Evolutionary conservation across 2,113 vertebrate species (phyloP), one percentile per base, ranked within the genome.

Genomic region (Mustelus asterias): DNA sequence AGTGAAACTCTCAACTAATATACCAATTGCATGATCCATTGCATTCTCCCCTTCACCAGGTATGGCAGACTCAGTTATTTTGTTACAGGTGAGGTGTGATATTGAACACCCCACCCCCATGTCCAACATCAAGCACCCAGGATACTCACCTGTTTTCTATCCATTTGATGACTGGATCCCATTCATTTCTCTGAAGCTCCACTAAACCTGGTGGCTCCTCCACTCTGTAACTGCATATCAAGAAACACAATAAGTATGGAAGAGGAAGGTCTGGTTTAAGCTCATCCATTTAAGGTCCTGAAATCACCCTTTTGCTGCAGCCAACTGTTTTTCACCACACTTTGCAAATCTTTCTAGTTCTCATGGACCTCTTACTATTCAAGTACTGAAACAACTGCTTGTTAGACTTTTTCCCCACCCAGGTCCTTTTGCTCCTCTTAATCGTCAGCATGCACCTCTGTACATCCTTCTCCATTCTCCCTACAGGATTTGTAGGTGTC

Each of bases 111-210:
- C 48, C 48, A 54, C 48, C 48, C 1, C 9, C 58, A 8, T 63
- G 33, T 92, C 60, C 58, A 41, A 48, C 41, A 54, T 22, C 5
- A 33, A 58, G 10, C 48, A 58, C 11, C 58, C 54, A 90, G 54
- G 60, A 54, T 29, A 72, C 97, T 97, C 96, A 99, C 99, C 99
- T 98, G 95, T 98, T 97, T 97, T 99, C 98, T 70, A 98, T 98
- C 99, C 99, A 99, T 3, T 98, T 76, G 0, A 99, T 96, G 89
- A 99, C 95, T 0, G 99, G 99, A 96, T 99, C 99, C 99, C 99
- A 99, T 94, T 99, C 99, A 29, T 98, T 98, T 96, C 97, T 99
- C 96, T 99, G 99, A 78, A 99, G 98, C 96, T 99, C 98, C 85
- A 99, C 99, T 97, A 99, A 97, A 67, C 97, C 98, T 1, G 97